Conservation (phyloP, 30 jellyfish, hydroid and myxozoan species). For the Aurelia aurita complex sp. Pacific region DNA sequence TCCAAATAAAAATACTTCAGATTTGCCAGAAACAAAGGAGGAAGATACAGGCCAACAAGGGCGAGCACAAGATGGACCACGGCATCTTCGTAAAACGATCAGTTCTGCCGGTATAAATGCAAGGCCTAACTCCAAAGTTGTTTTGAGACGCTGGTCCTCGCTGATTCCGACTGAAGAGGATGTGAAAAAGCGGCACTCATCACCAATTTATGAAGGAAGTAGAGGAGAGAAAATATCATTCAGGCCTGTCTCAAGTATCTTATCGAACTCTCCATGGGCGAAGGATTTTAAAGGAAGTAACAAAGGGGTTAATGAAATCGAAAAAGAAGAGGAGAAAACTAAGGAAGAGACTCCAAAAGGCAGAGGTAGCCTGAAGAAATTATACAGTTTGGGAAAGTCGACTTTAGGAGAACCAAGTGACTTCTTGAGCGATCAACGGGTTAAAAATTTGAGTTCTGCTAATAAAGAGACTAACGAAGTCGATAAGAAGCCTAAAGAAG, state of each 20-base stretch:
- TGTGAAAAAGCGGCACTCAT: conserved; percentile 27
- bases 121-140: conserved; percentile 49
- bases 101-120: conserved; percentile 48
- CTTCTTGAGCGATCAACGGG: conserved; percentile 67
- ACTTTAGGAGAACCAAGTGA: conserved; percentile 14
- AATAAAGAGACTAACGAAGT: conserved; percentile 16
- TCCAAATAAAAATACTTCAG: conserved; percentile 31
- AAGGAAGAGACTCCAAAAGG: no score
- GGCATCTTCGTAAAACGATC: conserved; percentile 30
- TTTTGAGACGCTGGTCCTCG: conserved; percentile 63
- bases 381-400: no score
- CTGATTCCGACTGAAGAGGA: conserved; percentile 22
- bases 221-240: conserved; percentile 39
- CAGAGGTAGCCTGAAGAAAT: no score
- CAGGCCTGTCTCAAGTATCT: conserved; percentile 74
- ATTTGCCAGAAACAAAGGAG: conserved; percentile 17
- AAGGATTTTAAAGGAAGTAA: conserved; percentile 36
- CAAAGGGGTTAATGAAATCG: conserved; percentile 14
- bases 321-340: conserved; percentile 6
- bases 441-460: conserved; percentile 29
- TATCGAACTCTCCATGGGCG: conserved; percentile 72
- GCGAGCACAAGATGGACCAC: neutral
- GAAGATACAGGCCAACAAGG: neutral
- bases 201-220: conserved; percentile 40
- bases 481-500: conserved; percentile 5